Conservation (phyloP, 2,888 invertebrate genomes). For the Agrochola circellaris region DNA sequence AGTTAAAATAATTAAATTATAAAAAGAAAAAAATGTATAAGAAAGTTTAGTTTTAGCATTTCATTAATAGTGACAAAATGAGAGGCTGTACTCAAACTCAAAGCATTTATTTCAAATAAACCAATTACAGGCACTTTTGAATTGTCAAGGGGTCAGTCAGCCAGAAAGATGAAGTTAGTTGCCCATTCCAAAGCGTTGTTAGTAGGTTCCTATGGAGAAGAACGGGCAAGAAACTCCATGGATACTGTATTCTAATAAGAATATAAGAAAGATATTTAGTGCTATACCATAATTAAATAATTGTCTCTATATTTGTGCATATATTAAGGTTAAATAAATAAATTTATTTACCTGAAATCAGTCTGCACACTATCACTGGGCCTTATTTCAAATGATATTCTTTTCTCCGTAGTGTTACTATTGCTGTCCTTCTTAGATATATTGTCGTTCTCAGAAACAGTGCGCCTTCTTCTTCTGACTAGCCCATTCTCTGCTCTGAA, state of each 20-base stretch:
- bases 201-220: no score
- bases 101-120: no score
- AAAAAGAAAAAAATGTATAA: neutral
- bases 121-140: no score
- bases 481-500: constrained; percentile 89
- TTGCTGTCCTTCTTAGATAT: constrained; percentile 86
- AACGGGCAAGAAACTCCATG: no score
- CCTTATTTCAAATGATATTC: constrained; percentile 94
- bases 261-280: neutral
- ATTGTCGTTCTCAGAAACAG: constrained; percentile 90
- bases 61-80: neutral
- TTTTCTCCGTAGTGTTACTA: constrained; percentile 88
- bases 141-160: no score
- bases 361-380: constrained; percentile 96
- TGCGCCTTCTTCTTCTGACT: constrained; percentile 85
- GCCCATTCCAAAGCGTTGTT: no score
- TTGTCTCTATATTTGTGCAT: neutral
- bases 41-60: neutral
- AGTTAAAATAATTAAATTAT: neutral
- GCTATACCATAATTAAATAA: neutral
- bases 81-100: neutral
- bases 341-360: constrained; percentile 92
- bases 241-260: neutral
- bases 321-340: no score
- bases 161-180: no score